Evolutionary conservation across 2,113 vertebrate genomes (phyloP), one percentile per base, ranked within the genome.

Genomic region (Corythaeola cristata): DNA sequence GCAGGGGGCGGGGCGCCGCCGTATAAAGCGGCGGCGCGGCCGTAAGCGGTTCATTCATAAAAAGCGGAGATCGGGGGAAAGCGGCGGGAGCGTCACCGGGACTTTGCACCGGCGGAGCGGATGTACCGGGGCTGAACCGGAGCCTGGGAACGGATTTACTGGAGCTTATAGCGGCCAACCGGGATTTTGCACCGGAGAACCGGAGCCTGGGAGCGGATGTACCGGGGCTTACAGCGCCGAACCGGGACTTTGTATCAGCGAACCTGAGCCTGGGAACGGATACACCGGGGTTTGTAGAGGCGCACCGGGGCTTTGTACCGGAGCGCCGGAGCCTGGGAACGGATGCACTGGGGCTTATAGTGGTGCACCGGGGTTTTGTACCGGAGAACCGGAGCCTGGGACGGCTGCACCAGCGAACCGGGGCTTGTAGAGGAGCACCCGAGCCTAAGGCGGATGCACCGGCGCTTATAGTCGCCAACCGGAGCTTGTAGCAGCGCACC

Each of bases 1-100:
- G 49, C 0, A 4, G n/a, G 72, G 91, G 95, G 88, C 76, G 94
- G 94, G 89, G 37, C 94, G 30, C 53, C 19, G 76, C 71, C 52
- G 49, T 91, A 98, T 97, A 98, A 98, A 98, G 98, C 97, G 75
- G 80, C 96, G 97, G 90, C 74, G 83, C 84, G 66, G 93, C 91
- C 73, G 97, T 7, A 73, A 90, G 96, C 95, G 95, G 92, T 99
- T 99, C 99, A 99, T 99, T 99, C 99, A 99, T 98, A 99, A 98
- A 89, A 91, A 89, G 62, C 91, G 78, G 91, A 85, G 52, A 97
- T 67, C 88, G 96, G 62, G 92, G 97, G 15, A 83, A 60, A 83
- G 60, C 93, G 78, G 80, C 69, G 69, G 76, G 52, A 47, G 39
- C 20, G n/a, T 39, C 8, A 88, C 59, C 58, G 77, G 68, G 32